Conservation (phyloP, 2,113 vertebrate species). For the Lonchura striata region DNA sequence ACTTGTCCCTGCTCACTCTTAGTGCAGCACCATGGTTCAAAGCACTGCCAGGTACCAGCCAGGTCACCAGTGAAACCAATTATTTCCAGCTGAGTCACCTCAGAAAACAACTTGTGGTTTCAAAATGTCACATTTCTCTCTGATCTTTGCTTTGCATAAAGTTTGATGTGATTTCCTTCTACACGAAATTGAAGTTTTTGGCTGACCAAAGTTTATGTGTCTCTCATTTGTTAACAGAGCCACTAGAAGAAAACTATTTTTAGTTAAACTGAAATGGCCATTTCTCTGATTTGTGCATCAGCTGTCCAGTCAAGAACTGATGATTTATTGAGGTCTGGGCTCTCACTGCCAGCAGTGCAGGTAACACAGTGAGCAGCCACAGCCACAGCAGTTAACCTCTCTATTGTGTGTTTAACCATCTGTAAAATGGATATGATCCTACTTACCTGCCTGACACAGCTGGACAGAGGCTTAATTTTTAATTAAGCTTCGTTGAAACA, state of each 20-base stretch:
- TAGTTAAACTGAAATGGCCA: background rate
- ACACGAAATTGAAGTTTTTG: background rate
- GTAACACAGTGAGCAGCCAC: background rate
- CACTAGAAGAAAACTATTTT: background rate
- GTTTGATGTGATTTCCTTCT: background rate
- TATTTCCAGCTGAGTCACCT: background rate
- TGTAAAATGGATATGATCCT: slow-evolving; percentile 43
- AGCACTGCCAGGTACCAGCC: background rate
- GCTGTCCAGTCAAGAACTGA: background rate
- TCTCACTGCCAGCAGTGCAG: background rate
- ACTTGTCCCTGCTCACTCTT: background rate
- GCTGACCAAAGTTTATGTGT: background rate
- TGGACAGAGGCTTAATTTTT: slow-evolving; percentile 46
- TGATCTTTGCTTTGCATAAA: background rate
- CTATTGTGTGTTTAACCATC: slow-evolving; percentile 36
- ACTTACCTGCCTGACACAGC: slow-evolving; percentile 10
- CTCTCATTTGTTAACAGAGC: background rate
- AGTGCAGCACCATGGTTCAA: accelerated
- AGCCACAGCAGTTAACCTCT: slow-evolving; percentile 28
- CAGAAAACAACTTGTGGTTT: background rate
- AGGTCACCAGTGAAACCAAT: background rate
- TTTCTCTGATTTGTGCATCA: background rate
- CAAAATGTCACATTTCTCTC: background rate
- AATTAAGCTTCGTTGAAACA: slow-evolving; percentile 27
- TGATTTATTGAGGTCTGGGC: background rate